Evolutionary conservation across 2,113 vertebrate genomes (phyloP).

Genomic region (Pygoscelis antarcticus): DNA sequence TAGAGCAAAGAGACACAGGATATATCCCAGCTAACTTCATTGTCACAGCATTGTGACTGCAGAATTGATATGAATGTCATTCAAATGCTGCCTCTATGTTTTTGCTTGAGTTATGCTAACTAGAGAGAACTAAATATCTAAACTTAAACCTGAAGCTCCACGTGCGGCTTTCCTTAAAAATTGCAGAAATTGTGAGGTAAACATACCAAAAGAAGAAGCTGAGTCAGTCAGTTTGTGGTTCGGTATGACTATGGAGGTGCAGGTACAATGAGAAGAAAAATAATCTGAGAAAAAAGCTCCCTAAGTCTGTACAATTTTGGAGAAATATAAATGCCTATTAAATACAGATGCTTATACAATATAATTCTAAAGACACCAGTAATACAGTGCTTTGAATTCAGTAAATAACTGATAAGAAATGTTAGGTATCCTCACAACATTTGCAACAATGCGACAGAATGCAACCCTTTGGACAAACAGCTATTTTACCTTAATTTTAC

Average conservation of each 20-base stretch:
- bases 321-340: background rate
- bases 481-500: background rate
- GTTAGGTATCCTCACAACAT: background rate
- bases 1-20: background rate
- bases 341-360: background rate
- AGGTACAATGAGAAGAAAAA: background rate
- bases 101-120: background rate
- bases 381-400: background rate
- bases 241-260: background rate
- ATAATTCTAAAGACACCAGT: background rate
- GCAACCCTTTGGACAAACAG: background rate
- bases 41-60: background rate
- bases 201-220: background rate
- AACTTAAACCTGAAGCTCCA: background rate
- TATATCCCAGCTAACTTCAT: background rate
- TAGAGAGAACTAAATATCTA: background rate
- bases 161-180: background rate
- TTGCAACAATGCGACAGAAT: background rate
- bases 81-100: background rate
- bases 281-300: background rate
- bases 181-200: background rate
- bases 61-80: background rate
- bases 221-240: background rate
- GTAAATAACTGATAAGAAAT: background rate
- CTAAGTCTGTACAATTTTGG: background rate